Percentiles rank a stretch among this genome's conserved stretches.
Conservation (phyloP, 2,888 invertebrate species). For the Phengaris arion region DNA sequence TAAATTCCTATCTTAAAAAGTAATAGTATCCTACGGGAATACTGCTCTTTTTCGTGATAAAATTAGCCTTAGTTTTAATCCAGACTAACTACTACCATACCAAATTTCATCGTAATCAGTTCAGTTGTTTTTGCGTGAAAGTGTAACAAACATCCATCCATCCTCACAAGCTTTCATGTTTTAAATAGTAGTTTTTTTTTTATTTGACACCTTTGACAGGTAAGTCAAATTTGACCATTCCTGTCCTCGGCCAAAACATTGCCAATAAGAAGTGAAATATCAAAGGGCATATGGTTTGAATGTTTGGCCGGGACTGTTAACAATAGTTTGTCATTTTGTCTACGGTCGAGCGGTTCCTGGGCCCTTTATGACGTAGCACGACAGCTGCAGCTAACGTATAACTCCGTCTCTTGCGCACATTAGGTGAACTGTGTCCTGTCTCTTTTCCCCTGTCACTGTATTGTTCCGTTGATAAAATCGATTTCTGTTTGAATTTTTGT, state of each 20-base stretch:
- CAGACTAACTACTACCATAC: too few relatives aligned
- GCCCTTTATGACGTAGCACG: conserved; percentile 68
- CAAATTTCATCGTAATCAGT: too few relatives aligned
- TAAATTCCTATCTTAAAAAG: neutral
- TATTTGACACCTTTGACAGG: too few relatives aligned
- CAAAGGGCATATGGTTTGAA: conserved; percentile 3
- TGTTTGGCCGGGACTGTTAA: conserved; percentile 12
- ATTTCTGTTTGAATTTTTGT: conserved; percentile 46
- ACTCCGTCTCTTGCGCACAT: conserved; percentile 54
- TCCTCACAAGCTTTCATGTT: neutral
- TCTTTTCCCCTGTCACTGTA: conserved; percentile 42
- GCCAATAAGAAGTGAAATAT: neutral
- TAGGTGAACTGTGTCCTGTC: conserved; percentile 43
- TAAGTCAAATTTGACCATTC: neutral
- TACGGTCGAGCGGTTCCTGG: conserved; percentile 67
- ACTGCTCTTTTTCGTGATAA: too few relatives aligned
- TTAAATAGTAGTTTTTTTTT: too few relatives aligned
- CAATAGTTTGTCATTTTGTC: conserved; percentile 33
- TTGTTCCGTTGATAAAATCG: conserved; percentile 57
- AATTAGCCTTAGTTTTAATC: too few relatives aligned
- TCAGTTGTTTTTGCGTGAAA: too few relatives aligned
- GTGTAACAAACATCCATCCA: too few relatives aligned
- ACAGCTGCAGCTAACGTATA: conserved; percentile 75
- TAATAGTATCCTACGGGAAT: neutral
- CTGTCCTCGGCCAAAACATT: neutral